A percentile compares a stretch with the other conserved stretches of the same genome.
Conservation (phyloP, 2,888 invertebrate genomes). For the Sympetrum striolatum region DNA sequence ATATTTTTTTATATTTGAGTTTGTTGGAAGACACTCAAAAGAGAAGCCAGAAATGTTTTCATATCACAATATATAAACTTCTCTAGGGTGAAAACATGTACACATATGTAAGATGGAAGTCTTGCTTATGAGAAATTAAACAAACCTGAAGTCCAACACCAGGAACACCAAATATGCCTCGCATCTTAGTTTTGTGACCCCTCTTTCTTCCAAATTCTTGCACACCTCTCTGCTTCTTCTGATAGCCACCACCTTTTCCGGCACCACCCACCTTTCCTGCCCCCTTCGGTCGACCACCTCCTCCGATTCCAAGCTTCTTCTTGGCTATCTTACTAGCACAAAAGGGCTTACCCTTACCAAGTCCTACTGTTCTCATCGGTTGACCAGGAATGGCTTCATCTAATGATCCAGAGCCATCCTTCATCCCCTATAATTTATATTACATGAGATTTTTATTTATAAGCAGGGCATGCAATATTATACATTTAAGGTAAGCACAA, state of each 20-base stretch:
- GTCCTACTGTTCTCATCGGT: constrained; percentile 61
- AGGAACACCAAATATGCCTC: constrained; percentile 82
- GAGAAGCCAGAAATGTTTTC: background rate
- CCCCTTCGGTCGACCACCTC: constrained; percentile 68
- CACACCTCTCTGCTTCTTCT: constrained; percentile 72
- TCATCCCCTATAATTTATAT: background rate
- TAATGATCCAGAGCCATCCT: constrained; percentile 11
- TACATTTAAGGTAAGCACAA: constrained; percentile 45
- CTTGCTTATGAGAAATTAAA: background rate
- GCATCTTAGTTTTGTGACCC: constrained; percentile 87
- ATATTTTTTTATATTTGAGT: no score
- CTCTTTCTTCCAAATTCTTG: constrained; percentile 82
- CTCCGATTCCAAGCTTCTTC: constrained; percentile 72
- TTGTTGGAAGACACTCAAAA: no score
- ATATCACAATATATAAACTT: constrained; percentile 56
- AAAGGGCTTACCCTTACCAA: constrained; percentile 82
- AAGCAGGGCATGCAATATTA: background rate
- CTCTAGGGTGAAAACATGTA: constrained; percentile 50
- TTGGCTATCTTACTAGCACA: constrained; percentile 78
- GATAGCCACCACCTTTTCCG: constrained; percentile 70
- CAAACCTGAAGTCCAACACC: constrained; percentile 74
- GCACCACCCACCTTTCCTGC: constrained; percentile 62
- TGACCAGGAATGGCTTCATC: constrained; percentile 18
- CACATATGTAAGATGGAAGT: constrained; percentile 3
- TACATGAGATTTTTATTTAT: background rate